Evolutionary conservation across 2,113 vertebrate genomes (phyloP), one percentile per base, ranked within the genome.

Genomic region (Boleophthalmus pectinirostris): DNA sequence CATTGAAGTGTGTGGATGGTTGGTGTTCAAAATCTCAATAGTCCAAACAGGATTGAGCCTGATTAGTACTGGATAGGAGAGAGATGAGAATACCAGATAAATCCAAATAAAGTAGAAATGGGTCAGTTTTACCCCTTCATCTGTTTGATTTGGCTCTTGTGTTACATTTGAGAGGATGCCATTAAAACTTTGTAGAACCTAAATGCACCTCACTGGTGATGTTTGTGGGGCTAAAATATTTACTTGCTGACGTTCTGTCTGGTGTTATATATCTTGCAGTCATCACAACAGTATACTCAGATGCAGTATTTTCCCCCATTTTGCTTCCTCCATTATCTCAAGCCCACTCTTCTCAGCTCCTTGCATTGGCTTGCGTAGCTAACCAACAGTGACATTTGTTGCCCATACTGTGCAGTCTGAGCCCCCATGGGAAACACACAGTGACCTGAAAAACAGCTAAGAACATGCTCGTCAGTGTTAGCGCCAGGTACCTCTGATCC

Each of bases 391-490:
- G 61, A 38, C 33, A 64, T 43, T 38, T 64, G 33, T 10, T 38
- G 61, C 18, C 61, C 9, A 9, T 38, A 64, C 33, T 38, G 18
- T n/a, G 20, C 33, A 33, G 14, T 33, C 23, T 43, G 18, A 64
- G 61, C 15, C 9, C 61, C 18, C 33, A 38, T 38, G 18, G 61
- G 35, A 64, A 38, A 64, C 61, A 64, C 61, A 64, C 9, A 43
- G 61, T 63, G 60, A 29, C 60, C 29, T 35, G 25, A 18, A 63
- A 63, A 63, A 63, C 25, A 33, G 61, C 29, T 21, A 43, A 64
- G 20, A n/a, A 64, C 61, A 64, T 64, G 29, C 29, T 64, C 16
- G 20, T 64, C 61, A 63, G 13, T 63, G 29, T 38, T 63, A 63
- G 60, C 29, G 15, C 25, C 29, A 35, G 25, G 29, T 38, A 16